Conservation (phyloP, 2,888 invertebrate genomes). For the Salticus scenicus region DNA sequence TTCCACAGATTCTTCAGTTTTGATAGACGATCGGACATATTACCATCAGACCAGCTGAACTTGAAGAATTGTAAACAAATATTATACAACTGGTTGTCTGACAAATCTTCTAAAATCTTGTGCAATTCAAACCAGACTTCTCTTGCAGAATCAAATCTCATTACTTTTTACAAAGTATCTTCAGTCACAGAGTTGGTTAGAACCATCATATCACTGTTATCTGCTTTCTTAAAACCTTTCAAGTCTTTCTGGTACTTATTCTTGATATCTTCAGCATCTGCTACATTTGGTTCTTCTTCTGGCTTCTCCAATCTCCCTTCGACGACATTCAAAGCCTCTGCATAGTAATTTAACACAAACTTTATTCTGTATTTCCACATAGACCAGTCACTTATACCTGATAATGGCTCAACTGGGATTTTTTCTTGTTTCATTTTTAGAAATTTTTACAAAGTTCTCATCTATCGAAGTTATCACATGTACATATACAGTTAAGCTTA, state of each 20-base stretch:
- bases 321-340: neutral
- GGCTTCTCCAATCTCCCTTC: constrained; percentile 19
- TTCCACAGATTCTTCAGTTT: too few species aligned
- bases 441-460: too few species aligned
- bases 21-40: too few species aligned
- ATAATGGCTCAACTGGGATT: constrained; percentile 5
- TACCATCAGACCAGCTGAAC: too few species aligned
- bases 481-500: too few species aligned
- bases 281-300: neutral
- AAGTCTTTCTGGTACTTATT: neutral
- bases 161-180: constrained; percentile 25
- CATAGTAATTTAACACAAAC: constrained; percentile 13
- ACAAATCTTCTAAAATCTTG: neutral
- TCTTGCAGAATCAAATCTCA: constrained; percentile 10
- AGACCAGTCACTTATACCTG: neutral
- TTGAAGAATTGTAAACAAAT: too few species aligned
- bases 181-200: constrained; percentile 23
- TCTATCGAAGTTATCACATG: too few species aligned
- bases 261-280: neutral
- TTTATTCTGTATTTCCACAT: constrained; percentile 33
- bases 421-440: too few species aligned
- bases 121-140: neutral
- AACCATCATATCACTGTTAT: constrained; percentile 24
- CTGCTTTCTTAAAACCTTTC: neutral
- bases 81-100: neutral